Conservation (phyloP, 2,888 invertebrate species). For the Zhuqinia jingwanae region DNA sequence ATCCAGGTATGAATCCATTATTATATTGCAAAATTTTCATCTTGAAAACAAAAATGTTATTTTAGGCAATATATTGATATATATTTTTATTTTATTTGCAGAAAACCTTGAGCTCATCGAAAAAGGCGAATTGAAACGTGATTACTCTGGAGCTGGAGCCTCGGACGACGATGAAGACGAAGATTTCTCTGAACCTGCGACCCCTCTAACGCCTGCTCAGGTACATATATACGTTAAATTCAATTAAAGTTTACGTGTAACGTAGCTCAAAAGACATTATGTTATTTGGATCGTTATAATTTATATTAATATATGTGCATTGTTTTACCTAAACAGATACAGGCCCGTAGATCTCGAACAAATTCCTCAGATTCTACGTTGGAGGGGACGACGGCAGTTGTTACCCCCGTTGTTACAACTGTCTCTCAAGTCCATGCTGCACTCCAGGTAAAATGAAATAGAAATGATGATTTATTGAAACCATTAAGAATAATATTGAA, state of each 20-base stretch:
- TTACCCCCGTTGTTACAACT: conserved; percentile 71
- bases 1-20: conserved; percentile 87
- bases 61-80: neutral
- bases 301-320: conserved; percentile 6
- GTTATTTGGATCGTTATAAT: no score
- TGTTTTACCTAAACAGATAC: conserved; percentile 67
- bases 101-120: conserved; percentile 92
- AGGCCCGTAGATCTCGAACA: conserved; percentile 76
- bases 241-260: no score
- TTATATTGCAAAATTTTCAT: neutral
- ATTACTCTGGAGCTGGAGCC: conserved; percentile 81
- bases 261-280: no score
- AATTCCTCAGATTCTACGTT: conserved; percentile 74
- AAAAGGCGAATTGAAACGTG: conserved; percentile 93
- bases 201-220: conserved; percentile 76
- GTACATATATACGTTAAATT: conserved; percentile 57
- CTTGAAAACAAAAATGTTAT: neutral
- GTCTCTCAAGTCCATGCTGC: conserved; percentile 78
- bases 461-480: no score
- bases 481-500: no score
- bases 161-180: conserved; percentile 84
- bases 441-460: conserved; percentile 77
- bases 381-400: conserved; percentile 62
- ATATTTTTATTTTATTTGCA: conserved; percentile 80
- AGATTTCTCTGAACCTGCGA: conserved; percentile 81